Evolutionary conservation across 1,140 invertebrate species (phyloP).

Genomic region (Lucilia sericata): DNA sequence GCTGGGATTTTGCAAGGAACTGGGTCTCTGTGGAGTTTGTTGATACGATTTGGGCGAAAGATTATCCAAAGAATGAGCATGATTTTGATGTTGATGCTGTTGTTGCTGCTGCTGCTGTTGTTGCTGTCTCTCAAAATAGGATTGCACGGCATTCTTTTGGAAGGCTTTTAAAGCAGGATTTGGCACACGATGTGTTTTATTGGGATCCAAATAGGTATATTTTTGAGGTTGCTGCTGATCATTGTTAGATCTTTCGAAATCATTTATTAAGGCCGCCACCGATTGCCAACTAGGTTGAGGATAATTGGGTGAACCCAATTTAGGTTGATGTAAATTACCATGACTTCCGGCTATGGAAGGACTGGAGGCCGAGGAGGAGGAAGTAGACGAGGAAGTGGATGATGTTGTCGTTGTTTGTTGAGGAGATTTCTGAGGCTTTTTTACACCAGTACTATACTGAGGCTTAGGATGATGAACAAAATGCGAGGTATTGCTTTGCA

Average conservation of each 20-base stretch:
- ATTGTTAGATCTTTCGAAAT: constrained; percentile 72
- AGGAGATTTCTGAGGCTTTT: constrained; percentile 51
- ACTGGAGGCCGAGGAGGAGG: background rate
- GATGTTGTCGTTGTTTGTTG: background rate
- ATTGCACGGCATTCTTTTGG: constrained; percentile 87
- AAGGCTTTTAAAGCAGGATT: constrained; percentile 86
- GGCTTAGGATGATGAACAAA: constrained; percentile 65
- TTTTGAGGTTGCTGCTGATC: constrained; percentile 61
- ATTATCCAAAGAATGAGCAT: constrained; percentile 32
- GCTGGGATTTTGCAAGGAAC: constrained; percentile 52
- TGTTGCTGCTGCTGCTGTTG: constrained; percentile 50
- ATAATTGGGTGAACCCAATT: constrained; percentile 53
- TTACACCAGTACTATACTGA: constrained; percentile 62
- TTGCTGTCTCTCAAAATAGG: constrained; percentile 85
- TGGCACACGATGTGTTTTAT: constrained; percentile 80
- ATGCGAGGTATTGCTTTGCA: constrained; percentile 66
- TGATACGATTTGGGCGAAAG: constrained; percentile 32
- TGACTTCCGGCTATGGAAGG: constrained; percentile 16
- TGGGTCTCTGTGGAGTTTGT: constrained; percentile 55
- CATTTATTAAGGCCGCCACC: constrained; percentile 81
- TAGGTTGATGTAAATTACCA: constrained; percentile 6
- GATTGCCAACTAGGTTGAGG: constrained; percentile 69
- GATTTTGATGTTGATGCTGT: constrained; percentile 32
- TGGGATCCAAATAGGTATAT: constrained; percentile 80
- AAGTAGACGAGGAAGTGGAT: background rate